phyloP scores from a whole-genome alignment of 2,113 vertebrate species.

The Aptenodytes patagonicus region DNA sequence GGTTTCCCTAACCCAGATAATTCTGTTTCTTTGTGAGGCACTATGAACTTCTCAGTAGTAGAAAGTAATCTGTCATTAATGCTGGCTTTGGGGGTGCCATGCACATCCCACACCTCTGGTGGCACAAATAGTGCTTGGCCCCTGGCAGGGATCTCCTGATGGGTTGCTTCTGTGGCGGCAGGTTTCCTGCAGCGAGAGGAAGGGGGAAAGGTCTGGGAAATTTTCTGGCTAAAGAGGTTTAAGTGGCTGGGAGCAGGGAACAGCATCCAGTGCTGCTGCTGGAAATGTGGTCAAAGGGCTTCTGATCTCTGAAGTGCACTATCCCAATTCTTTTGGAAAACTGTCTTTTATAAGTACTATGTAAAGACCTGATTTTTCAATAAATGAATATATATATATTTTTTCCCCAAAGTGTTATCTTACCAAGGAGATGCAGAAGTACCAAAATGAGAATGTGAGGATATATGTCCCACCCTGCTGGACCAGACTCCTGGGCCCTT shows the following conservation, averaged over 20 bases:
- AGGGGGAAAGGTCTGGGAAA: neutral
- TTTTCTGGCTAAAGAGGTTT: neutral
- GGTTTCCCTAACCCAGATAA: neutral
- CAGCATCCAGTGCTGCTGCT: rapidly evolving
- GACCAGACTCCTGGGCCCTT: neutral
- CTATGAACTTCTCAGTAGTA: neutral
- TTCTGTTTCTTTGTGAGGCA: neutral
- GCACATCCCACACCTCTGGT: neutral
- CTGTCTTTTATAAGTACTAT: neutral
- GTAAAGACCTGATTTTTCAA: neutral
- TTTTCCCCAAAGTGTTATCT: rapidly evolving
- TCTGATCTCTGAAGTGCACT: neutral
- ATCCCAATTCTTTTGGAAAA: neutral
- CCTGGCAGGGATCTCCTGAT: too few species aligned
- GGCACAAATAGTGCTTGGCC: too few species aligned
- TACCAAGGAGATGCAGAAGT: neutral
- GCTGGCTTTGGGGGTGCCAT: neutral
- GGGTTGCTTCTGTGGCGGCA: neutral
- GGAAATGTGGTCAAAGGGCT: neutral
- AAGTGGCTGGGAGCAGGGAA: neutral
- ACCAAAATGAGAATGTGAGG: neutral
- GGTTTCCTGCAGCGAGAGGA: neutral
- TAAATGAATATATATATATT: neutral
- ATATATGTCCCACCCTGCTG: neutral
- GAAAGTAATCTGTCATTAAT: neutral